A percentile compares a stretch with the other conserved stretches of the same genome.
phyloP scores from a whole-genome alignment of 2,113 vertebrate species.

The Artemisiospiza belli region DNA sequence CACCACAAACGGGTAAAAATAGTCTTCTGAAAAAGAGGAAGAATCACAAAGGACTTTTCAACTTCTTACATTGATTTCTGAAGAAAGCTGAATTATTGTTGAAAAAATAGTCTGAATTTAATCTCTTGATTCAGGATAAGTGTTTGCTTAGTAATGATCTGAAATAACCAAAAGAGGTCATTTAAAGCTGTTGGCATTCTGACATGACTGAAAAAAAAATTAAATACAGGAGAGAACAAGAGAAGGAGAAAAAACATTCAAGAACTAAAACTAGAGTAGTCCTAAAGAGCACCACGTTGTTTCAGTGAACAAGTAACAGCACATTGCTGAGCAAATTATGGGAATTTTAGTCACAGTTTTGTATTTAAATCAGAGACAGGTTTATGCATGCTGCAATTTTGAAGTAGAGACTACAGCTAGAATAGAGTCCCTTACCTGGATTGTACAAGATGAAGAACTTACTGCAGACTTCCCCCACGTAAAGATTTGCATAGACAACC shows the following conservation, averaged over 20 bases:
- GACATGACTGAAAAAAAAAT: background rate
- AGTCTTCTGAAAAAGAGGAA: background rate
- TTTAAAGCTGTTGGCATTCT: background rate
- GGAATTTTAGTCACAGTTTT: background rate
- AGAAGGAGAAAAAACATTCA: background rate
- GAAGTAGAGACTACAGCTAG: background rate
- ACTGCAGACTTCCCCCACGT: background rate
- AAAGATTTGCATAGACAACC: background rate
- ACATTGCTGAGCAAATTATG: background rate
- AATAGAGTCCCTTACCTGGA: background rate
- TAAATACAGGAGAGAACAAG: background rate
- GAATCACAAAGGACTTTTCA: background rate
- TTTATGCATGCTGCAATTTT: background rate
- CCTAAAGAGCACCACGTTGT: background rate
- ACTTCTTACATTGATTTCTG: background rate
- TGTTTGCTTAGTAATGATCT: background rate
- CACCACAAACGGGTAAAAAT: background rate
- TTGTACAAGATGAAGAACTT: background rate
- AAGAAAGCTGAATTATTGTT: background rate
- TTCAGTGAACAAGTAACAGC: background rate
- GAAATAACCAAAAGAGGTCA: background rate
- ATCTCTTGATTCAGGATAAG: background rate
- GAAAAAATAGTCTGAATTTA: background rate
- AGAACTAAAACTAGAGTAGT: background rate
- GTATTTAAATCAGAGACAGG: background rate